phyloP scores from a whole-genome alignment of 2,797 vertebrate species.

The Pteronotus mesoamericanus region DNA sequence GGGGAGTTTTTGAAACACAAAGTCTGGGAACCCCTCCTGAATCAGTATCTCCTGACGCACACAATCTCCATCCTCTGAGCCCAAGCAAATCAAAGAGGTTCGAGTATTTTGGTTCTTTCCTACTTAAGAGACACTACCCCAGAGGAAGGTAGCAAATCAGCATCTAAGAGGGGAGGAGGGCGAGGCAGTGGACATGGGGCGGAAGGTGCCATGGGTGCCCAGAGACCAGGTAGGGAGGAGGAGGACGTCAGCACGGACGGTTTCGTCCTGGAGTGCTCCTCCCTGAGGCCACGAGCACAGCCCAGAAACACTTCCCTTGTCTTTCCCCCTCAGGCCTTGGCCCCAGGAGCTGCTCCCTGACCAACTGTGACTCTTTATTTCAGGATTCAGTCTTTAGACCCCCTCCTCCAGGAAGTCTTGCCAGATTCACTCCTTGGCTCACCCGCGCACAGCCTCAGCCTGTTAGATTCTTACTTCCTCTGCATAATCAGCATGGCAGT shows the following conservation, averaged over 20 bases:
- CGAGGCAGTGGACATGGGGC: neutral
- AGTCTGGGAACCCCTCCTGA: neutral
- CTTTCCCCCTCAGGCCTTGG: neutral
- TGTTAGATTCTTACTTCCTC: neutral
- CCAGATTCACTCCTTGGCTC: neutral
- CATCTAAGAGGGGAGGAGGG: neutral
- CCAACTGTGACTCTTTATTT: neutral
- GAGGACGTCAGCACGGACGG: neutral
- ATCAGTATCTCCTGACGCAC: neutral
- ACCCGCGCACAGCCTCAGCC: neutral
- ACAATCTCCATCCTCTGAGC: neutral
- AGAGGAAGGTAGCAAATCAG: neutral
- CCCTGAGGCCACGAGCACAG: neutral
- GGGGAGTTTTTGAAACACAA: neutral
- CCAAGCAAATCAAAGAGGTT: neutral
- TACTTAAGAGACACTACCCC: neutral
- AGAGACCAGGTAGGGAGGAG: neutral
- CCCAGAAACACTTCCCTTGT: neutral
- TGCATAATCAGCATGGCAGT: neutral
- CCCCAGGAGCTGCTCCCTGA: neutral
- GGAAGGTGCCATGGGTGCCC: neutral
- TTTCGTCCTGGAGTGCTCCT: neutral
- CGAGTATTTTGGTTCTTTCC: neutral
- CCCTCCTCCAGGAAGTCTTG: conserved; percentile 21
- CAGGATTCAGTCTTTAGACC: neutral